These are phyloP conservation scores for Anolis apletophallus DNA, from an alignment of 2,797 vertebrate species.

Conservation along the genomic window DNA sequence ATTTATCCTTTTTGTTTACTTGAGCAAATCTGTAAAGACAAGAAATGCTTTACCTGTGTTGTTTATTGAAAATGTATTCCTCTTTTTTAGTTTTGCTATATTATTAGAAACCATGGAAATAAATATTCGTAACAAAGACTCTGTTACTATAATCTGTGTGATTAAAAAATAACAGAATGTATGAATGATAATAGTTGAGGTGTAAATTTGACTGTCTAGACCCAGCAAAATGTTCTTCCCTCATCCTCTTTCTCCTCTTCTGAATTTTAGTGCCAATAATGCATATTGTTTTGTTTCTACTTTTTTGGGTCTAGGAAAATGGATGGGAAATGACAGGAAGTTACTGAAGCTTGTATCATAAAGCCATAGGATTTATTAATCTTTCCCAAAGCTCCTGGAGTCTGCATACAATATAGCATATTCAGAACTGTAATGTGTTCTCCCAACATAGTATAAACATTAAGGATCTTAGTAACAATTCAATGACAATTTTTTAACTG, in stretches of 20 bases:
- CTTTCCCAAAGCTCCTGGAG: constrained; percentile 67
- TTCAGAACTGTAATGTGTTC: constrained; percentile 63
- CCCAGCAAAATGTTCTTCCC: constrained; percentile 15
- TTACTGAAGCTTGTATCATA: constrained; percentile 65
- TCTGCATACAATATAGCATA: constrained; percentile 68
- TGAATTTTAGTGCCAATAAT: constrained; percentile 62
- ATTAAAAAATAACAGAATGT: constrained; percentile 20
- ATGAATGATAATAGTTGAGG: not conserved
- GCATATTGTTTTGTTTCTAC: constrained; percentile 36
- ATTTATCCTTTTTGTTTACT: not conserved
- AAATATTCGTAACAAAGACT: constrained; percentile 8
- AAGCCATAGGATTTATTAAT: constrained; percentile 74
- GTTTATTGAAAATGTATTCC: constrained; percentile 7
- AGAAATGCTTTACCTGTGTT: constrained; percentile 30
- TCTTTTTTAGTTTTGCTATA: constrained; percentile 5
- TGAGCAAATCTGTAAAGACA: constrained; percentile 11
- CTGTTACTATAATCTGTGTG: not conserved
- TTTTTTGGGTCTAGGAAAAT: constrained; percentile 61
- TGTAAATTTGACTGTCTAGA: constrained; percentile 20
- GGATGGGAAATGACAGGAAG: constrained; percentile 62
- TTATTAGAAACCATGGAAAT: constrained; percentile 43
- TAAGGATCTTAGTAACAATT: constrained; percentile 75
- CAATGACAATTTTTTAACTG: constrained; percentile 79
- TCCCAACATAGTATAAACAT: constrained; percentile 69
- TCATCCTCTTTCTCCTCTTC: not conserved